phyloP scores from a whole-genome alignment of 2,797 vertebrate genomes.

The Ispidina lecontei region DNA sequence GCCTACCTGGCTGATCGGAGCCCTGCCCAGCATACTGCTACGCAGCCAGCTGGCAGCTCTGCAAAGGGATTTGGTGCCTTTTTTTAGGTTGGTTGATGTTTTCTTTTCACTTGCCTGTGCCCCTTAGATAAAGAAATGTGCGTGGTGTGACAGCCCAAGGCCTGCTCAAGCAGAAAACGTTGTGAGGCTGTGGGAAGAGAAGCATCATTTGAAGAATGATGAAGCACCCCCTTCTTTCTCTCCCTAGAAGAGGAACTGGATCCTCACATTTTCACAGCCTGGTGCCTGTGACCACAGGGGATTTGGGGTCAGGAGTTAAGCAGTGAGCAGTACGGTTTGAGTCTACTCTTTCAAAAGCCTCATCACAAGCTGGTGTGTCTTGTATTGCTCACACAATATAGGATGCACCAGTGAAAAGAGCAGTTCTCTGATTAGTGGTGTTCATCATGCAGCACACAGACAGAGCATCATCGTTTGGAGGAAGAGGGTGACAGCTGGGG shows the following conservation, averaged over 20 bases:
- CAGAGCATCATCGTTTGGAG: background rate
- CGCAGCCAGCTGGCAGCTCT: background rate
- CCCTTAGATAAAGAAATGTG: background rate
- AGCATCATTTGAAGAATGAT: background rate
- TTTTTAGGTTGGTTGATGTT: background rate
- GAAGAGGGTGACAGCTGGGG: background rate
- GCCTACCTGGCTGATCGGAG: background rate
- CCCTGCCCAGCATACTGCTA: background rate
- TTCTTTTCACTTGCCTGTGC: accelerated
- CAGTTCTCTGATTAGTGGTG: background rate
- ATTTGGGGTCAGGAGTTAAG: background rate
- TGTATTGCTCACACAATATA: background rate
- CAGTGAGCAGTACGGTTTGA: background rate
- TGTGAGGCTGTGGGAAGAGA: background rate
- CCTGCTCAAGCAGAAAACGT: background rate
- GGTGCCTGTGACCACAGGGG: background rate
- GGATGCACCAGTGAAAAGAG: background rate
- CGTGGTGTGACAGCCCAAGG: accelerated
- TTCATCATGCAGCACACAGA: background rate
- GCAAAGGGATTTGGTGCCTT: background rate
- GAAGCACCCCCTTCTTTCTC: background rate
- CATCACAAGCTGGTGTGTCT: background rate
- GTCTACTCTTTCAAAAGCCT: background rate
- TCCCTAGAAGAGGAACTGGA: background rate
- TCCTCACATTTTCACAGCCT: background rate